Evolutionary conservation across 2,113 vertebrate species (phyloP).

Genomic region (Columbina picui): DNA sequence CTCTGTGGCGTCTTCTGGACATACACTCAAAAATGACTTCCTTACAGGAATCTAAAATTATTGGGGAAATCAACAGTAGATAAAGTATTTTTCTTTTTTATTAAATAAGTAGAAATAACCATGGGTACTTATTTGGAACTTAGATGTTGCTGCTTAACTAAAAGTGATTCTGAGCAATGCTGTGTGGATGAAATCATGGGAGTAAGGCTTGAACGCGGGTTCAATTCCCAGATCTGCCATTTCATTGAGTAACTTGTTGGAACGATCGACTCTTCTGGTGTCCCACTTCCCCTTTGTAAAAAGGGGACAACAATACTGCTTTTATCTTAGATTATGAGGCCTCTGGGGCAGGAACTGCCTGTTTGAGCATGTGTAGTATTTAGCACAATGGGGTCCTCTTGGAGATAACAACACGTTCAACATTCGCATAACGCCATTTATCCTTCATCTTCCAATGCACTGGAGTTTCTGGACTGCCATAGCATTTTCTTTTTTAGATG

Average conservation of each 20-base stretch:
- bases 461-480: conserved; percentile 24
- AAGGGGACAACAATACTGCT: conserved; percentile 16
- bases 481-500: background rate
- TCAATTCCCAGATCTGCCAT: background rate
- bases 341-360: conserved; percentile 30
- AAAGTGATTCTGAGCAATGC: background rate
- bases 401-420: conserved; percentile 59
- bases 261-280: conserved; percentile 6
- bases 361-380: background rate
- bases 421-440: background rate
- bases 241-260: background rate
- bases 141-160: background rate
- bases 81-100: background rate
- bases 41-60: background rate
- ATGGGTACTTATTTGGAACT: background rate
- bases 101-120: background rate
- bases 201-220: background rate
- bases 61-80: background rate
- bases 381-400: conserved; percentile 40
- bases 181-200: background rate
- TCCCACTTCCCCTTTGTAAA: conserved; percentile 25
- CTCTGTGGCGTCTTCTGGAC: background rate
- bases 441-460: conserved; percentile 35
- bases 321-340: conserved; percentile 35
- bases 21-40: background rate